Evolutionary conservation across 2,113 vertebrate species (phyloP), one percentile per base, ranked within the genome.

Genomic region (Semicossyphus pulcher): DNA sequence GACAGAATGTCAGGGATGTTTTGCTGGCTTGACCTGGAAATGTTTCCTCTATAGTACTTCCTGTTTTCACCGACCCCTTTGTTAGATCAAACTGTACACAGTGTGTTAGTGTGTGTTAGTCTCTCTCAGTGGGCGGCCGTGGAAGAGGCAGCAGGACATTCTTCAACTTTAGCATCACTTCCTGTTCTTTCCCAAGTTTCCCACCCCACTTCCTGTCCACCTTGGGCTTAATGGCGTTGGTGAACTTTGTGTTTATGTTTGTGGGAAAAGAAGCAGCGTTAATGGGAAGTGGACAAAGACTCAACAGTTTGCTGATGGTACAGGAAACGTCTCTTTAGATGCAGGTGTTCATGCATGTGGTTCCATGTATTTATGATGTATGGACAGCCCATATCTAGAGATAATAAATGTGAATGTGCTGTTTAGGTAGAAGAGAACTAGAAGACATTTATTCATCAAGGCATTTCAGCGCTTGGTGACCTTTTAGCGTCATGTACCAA

Each of bases 1-100:
- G 59, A 73, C 82, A 80, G 42, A 82, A 59, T 64, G 54, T 64
- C 10, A 36, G 72, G 70, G 76, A 78, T 78, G 75, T 86, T 90
- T 84, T 84, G 80, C 82, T 72, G 34, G 20, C 45, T 53, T 36
- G 66, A 89, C 86, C 84, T 87, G 89, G 86, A 91, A 87, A 87
- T 80, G 87, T 86, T 84, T 54, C 85, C 57, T 63, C 28, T 77
- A 58, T 77, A 87, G 10, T 78, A 70, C 78, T 88, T 92, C 91
- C 91, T 92, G 89, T 91, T 90, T 92, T 90, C 70, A 63, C 47
- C 52, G 51, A 80, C 70, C 76, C n/a, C 76, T 90, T 87, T 86
- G 85, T 89, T 76, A 57, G 71, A 70, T 72, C 68, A 16, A 2
- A 53, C 42, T 56, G 42, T 42, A 56, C 54, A 26, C 11, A 54